Percentiles rank a stretch among this genome's conserved stretches.
Conservation (phyloP, 2,113 vertebrate species). For the Aphyosemion australe region DNA sequence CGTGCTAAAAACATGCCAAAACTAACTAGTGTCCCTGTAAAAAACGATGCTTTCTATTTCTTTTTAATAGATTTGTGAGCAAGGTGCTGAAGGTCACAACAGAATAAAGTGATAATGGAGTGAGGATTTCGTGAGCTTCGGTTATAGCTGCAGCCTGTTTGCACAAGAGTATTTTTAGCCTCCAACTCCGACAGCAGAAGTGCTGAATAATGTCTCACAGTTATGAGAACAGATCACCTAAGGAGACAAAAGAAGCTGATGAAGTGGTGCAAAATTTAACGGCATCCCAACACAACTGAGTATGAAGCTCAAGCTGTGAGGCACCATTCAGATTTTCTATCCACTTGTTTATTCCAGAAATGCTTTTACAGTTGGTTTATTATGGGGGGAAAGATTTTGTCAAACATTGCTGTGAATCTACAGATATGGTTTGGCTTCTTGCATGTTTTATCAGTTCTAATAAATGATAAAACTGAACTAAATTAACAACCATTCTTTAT, state of each 20-base stretch:
- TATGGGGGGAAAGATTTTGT: no score
- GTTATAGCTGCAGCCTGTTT: slow-evolving; percentile 32
- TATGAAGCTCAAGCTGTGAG: slow-evolving; percentile 6
- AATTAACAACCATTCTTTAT: no score
- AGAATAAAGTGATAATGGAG: neutral
- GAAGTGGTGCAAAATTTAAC: slow-evolving; percentile 48
- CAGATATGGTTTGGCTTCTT: no score
- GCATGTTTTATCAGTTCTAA: no score
- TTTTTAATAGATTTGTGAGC: neutral
- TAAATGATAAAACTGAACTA: no score
- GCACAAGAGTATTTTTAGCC: slow-evolving; percentile 48
- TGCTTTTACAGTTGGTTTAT: no score
- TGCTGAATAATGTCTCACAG: slow-evolving; percentile 24
- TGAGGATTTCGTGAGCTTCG: neutral
- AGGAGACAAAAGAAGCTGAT: slow-evolving; percentile 32
- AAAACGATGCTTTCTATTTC: no score
- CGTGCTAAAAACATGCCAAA: no score
- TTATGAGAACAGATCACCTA: slow-evolving; percentile 37
- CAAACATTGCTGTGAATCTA: no score
- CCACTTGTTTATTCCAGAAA: neutral
- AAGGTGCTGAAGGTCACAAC: neutral
- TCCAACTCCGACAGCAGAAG: slow-evolving; percentile 32
- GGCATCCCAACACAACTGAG: slow-evolving; percentile 6
- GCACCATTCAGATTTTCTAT: slow-evolving; percentile 4
- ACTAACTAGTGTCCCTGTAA: no score